Conservation (phyloP, 2,797 vertebrate species). For the Salmo trutta region DNA sequence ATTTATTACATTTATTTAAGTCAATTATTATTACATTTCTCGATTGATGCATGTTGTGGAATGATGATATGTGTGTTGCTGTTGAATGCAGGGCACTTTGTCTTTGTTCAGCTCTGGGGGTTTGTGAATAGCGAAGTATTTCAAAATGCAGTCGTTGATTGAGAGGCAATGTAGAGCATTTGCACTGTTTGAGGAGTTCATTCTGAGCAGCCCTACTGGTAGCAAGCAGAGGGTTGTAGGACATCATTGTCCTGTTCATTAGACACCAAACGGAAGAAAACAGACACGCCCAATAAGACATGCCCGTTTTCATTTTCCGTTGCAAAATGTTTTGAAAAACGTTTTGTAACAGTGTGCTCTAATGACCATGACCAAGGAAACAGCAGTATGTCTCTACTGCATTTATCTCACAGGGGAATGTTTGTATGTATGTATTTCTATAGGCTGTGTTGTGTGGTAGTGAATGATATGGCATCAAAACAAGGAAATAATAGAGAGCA, state of each 20-base stretch:
- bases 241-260: background rate
- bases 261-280: background rate
- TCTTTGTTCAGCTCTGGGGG: conserved; percentile 20
- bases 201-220: conserved; percentile 67
- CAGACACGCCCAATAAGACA: too few species aligned
- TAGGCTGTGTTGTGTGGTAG: conserved; percentile 14
- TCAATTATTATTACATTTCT: conserved; percentile 57
- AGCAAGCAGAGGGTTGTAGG: conserved; percentile 47
- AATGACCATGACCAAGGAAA: conserved; percentile 18
- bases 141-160: conserved; percentile 69
- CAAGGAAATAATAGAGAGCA: conserved; percentile 70
- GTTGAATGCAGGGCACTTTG: conserved; percentile 57
- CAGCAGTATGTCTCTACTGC: conserved; percentile 41
- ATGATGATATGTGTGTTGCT: conserved; percentile 64
- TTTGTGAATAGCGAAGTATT: conserved; percentile 52
- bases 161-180: conserved; percentile 45
- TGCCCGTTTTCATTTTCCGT: background rate
- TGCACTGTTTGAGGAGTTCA: conserved; percentile 48
- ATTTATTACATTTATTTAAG: conserved; percentile 72
- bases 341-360: background rate
- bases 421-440: conserved; percentile 21
- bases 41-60: conserved; percentile 56
- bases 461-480: conserved; percentile 68
- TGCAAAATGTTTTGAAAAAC: background rate
- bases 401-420: conserved; percentile 17